Evolutionary conservation across 2,888 invertebrate species (phyloP), one percentile per base, ranked within the genome.

Genomic region (Cheilosia grossa): DNA sequence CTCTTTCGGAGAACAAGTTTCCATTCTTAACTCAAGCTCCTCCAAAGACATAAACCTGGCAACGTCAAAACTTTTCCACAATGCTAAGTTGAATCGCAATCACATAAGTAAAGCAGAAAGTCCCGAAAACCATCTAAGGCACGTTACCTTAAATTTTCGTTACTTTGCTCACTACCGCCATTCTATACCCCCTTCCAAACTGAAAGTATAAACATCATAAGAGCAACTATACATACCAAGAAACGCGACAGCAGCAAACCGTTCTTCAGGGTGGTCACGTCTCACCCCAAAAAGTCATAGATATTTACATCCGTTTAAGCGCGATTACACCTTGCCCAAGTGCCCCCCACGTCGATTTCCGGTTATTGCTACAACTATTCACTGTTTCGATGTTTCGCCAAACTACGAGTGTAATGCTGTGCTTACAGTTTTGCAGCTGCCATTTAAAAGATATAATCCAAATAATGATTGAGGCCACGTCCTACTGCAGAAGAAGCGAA

Each of bases 401-500:
- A 73, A 64, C 59, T 61, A 61, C 73, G 59, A 66, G 67, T 73
- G 49, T 73, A 24, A 73, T 80, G 24, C 66, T 67, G 73, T 80
- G 80, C 61, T 80, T 73, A 73, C 66, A 64, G 73, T 47, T 73
- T 44, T 66, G 53, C 47, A 63, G 21, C 51, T 73, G 49, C 53
- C 56, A 73, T 58, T 66, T 47, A 5, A 58, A 59, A 66, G 73
- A 67, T 67, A 80, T 53, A 56, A 79, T 73, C 53, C 66, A 2
- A 40, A 72, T 58, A 66, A 72, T 72, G 64, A 66, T 61, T 73
- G 73, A 80, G 67, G 67, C 73, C 80, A 80, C 73, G 73, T 73
- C 64, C 44, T 24, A 15, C 30, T 10, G 3, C 59, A 17, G 40
- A 21, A 42, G 40, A 30, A 53, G 33, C 47, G 51, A 33, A 58